These are phyloP conservation scores for Engraulis encrasicolus DNA, from an alignment of 2,113 vertebrate genomes.

Conservation along the genomic window DNA sequence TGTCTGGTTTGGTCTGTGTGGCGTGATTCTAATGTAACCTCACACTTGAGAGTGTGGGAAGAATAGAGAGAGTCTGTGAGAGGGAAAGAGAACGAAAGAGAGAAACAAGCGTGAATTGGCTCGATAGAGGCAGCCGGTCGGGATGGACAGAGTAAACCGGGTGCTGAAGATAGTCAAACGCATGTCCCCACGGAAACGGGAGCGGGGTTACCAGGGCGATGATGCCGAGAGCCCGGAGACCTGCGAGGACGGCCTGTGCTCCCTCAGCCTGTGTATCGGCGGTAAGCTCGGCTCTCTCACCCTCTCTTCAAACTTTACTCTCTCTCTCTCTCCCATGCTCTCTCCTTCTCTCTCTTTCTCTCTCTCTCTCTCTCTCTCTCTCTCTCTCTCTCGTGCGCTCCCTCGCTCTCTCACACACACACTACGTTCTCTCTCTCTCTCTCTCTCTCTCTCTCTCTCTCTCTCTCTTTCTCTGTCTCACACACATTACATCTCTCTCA, in stretches of 20 bases:
- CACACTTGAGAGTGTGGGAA: neutral
- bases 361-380: conserved; percentile 19
- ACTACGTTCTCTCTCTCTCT: neutral
- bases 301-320: conserved; percentile 47
- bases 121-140: conserved; percentile 18
- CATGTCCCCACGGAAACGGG: conserved; percentile 74
- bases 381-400: no score
- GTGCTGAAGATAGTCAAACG: conserved; percentile 74
- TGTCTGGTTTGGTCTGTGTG: conserved; percentile 1
- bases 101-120: neutral
- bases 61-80: neutral
- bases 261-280: conserved; percentile 70
- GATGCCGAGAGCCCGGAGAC: conserved; percentile 68
- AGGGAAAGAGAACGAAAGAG: neutral
- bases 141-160: conserved; percentile 74
- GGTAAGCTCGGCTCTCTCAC: conserved; percentile 69
- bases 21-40: conserved; percentile 14
- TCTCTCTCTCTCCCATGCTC: neutral
- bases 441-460: conserved; percentile 9
- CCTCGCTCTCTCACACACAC: neutral
- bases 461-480: neutral
- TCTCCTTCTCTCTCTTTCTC: neutral
- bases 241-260: conserved; percentile 74
- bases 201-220: conserved; percentile 68
- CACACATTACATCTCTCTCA: neutral